Evolutionary conservation across 2,888 invertebrate species (phyloP).

Genomic region (Scaptomyza tumidula): DNA sequence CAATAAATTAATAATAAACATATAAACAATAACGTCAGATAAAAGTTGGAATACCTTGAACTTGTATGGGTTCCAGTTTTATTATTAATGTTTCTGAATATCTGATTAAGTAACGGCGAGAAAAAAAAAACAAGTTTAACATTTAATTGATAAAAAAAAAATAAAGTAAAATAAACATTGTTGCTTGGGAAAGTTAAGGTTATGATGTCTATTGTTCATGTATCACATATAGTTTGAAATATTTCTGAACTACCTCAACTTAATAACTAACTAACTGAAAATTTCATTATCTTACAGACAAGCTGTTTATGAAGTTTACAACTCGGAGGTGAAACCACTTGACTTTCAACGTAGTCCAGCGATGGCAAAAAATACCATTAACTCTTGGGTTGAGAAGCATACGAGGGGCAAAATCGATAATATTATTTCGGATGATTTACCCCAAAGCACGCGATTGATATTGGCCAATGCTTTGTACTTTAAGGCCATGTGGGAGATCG

Average conservation of each 20-base stretch:
- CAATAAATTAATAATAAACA: too few species aligned
- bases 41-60: background rate
- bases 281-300: slow-evolving; percentile 55
- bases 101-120: too few species aligned
- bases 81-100: slow-evolving; percentile 1
- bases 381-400: slow-evolving; percentile 86
- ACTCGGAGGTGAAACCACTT: slow-evolving; percentile 85
- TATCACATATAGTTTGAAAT: background rate
- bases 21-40: background rate
- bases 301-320: slow-evolving; percentile 85
- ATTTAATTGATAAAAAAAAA: background rate
- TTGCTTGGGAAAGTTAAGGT: background rate
- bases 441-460: slow-evolving; percentile 86
- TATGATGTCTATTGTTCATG: background rate
- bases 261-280: background rate
- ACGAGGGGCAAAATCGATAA: slow-evolving; percentile 87
- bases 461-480: slow-evolving; percentile 89
- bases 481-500: slow-evolving; percentile 87
- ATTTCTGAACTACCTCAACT: background rate
- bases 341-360: slow-evolving; percentile 85
- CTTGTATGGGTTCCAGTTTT: slow-evolving; percentile 3
- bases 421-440: slow-evolving; percentile 85
- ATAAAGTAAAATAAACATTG: background rate
- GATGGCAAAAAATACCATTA: slow-evolving; percentile 85
- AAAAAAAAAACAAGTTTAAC: background rate